Conservation (phyloP, 2,888 invertebrate species). For the Piscicola geometra region DNA sequence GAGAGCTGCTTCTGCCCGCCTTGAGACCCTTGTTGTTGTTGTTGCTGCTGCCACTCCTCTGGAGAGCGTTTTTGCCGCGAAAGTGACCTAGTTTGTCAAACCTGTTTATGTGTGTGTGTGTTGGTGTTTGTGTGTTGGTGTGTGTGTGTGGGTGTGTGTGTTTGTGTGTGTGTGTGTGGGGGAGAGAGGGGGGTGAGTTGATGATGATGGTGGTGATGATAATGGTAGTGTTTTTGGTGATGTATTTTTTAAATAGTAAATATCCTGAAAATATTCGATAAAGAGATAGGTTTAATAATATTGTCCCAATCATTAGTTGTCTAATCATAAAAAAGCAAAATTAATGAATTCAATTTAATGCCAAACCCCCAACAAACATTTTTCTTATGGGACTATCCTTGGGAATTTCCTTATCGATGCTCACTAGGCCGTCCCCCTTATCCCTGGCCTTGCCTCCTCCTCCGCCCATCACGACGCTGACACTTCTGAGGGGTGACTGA, state of each 20-base stretch:
- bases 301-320: too few relatives aligned
- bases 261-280: not conserved
- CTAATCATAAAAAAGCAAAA: too few relatives aligned
- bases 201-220: not conserved
- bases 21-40: too few relatives aligned
- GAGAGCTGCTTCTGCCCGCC: slow-evolving; percentile 15
- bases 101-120: not conserved
- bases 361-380: too few relatives aligned
- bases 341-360: too few relatives aligned
- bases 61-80: not conserved
- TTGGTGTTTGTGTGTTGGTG: too few relatives aligned
- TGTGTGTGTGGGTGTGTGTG: not conserved
- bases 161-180: not conserved
- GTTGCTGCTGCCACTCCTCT: not conserved
- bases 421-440: not conserved
- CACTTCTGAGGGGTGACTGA: not conserved
- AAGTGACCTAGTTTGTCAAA: slow-evolving; percentile 10
- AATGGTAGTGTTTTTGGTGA: not conserved
- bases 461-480: not conserved
- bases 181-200: not conserved
- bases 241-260: not conserved
- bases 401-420: slow-evolving; percentile 29
- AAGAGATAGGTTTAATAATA: not conserved
- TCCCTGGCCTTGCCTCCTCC: not conserved
- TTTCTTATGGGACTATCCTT: slow-evolving; percentile 53